phyloP scores from a whole-genome alignment of 1,140 invertebrate genomes.

The Nasonia longicornis region DNA sequence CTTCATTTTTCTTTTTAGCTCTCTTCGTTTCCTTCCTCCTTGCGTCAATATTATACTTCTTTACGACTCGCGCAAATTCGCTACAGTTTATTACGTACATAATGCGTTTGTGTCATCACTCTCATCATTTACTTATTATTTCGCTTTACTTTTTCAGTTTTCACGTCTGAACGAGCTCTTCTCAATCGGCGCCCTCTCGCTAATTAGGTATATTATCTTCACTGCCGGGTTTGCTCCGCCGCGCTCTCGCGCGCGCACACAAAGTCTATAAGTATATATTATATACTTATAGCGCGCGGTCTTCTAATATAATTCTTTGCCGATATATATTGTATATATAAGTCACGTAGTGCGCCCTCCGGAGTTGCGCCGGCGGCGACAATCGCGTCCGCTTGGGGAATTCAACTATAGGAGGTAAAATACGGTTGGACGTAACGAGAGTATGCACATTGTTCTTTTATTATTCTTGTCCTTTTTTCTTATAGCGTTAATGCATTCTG shows the following conservation, averaged over 20 bases:
- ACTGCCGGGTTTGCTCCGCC: neutral
- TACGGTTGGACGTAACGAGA: slow-evolving; percentile 40
- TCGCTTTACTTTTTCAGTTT: neutral
- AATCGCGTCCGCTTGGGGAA: neutral
- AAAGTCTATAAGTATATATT: neutral
- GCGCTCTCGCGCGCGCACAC: neutral
- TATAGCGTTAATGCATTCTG: slow-evolving; percentile 26
- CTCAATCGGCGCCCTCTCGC: neutral
- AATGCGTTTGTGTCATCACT: neutral
- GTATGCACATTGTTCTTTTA: slow-evolving; percentile 22
- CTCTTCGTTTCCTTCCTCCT: neutral
- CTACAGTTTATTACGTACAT: neutral
- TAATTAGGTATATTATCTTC: neutral
- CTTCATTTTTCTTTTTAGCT: neutral
- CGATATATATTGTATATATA: neutral
- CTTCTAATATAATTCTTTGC: neutral
- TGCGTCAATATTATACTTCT: neutral
- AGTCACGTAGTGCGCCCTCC: neutral
- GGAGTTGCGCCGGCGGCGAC: neutral
- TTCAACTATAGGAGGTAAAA: slow-evolving; percentile 41
- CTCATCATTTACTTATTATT: neutral
- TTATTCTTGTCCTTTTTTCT: slow-evolving; percentile 7
- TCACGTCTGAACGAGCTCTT: neutral
- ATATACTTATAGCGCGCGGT: neutral
- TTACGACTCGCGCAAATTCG: neutral